Percentiles rank a stretch among this genome's conserved stretches.
Conservation (phyloP, 1,140 invertebrate genomes). For the Caenorhabditis brenneri region DNA sequence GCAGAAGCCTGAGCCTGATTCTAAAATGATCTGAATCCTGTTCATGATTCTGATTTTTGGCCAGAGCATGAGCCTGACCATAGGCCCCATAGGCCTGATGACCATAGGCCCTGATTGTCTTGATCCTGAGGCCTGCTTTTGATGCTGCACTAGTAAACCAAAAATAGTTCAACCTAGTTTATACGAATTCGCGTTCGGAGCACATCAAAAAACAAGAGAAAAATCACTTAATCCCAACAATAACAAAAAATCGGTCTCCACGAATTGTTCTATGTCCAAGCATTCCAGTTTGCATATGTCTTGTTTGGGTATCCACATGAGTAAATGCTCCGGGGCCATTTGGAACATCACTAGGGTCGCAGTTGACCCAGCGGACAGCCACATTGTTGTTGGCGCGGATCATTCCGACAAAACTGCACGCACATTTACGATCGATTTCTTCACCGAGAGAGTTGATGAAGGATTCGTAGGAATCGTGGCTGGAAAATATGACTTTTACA, state of each 20-base stretch:
- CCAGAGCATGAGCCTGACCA: no score
- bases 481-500: no score
- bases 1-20: no score
- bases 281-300: neutral
- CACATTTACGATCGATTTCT: neutral
- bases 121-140: no score
- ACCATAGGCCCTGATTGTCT: no score
- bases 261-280: neutral
- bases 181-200: no score
- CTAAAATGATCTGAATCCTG: no score
- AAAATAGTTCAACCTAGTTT: no score
- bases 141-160: no score
- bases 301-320: neutral
- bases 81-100: no score
- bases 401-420: neutral
- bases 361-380: neutral
- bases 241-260: neutral
- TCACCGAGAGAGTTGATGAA: neutral
- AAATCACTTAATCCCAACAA: neutral
- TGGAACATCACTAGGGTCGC: neutral
- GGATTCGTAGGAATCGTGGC: neutral
- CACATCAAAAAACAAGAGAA: no score
- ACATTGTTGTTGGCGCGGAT: neutral
- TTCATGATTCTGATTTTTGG: no score
- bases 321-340: neutral